A percentile compares a stretch with the other conserved stretches of the same genome.
These are phyloP conservation scores for Drosophila kurseongensis DNA, from an alignment of 1,140 invertebrate genomes.

Conservation along the genomic window DNA sequence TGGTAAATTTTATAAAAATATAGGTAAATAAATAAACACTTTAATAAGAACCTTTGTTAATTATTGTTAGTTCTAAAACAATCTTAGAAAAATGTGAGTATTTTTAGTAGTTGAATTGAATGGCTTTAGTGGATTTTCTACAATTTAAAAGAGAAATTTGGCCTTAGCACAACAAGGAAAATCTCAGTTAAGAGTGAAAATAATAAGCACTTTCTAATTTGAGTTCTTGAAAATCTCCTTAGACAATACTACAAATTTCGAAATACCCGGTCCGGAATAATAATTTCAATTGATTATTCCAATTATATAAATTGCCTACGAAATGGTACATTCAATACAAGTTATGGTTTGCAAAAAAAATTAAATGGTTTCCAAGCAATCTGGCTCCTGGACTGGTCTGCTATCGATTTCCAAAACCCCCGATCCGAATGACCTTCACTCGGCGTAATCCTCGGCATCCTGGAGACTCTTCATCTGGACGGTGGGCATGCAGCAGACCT, in stretches of 20 bases:
- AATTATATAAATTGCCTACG: not conserved
- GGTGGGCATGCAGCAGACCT: conserved; percentile 37
- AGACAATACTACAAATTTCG: not conserved
- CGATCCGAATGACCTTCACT: not conserved
- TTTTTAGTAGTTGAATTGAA: no score
- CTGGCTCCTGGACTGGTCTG: not conserved
- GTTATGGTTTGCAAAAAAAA: not conserved
- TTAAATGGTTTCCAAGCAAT: not conserved
- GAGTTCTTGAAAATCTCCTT: no score
- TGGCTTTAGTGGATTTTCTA: not conserved
- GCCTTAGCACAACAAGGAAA: no score
- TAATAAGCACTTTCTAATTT: not conserved
- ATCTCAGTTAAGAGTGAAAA: no score
- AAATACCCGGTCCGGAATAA: not conserved
- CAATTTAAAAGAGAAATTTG: no score
- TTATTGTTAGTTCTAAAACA: no score
- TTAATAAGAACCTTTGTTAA: no score
- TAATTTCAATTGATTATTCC: not conserved
- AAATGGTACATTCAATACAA: conserved; percentile 3
- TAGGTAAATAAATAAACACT: no score
- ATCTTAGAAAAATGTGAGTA: no score
- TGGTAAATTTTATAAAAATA: not conserved
- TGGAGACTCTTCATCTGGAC: not conserved
- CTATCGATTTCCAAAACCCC: not conserved
- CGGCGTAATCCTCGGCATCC: not conserved